Percentiles rank a stretch among this genome's conserved stretches.
These are phyloP conservation scores for Phthorimaea operculella DNA, from an alignment of 1,140 invertebrate species.

Conservation along the genomic window DNA sequence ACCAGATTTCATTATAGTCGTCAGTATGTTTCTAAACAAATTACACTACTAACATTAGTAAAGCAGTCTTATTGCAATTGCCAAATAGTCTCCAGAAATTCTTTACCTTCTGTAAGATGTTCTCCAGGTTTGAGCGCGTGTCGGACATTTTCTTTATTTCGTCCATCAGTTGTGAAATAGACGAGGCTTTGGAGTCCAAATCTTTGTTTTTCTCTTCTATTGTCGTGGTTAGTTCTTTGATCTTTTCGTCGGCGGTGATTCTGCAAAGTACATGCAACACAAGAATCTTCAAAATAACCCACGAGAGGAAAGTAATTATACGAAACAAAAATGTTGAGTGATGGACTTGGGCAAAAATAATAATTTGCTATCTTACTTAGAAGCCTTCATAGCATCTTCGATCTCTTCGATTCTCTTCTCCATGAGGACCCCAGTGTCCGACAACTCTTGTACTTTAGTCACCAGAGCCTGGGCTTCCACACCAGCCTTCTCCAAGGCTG, in stretches of 20 bases:
- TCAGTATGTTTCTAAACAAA: no score
- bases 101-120: conserved; percentile 18
- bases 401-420: conserved; percentile 17
- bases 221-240: conserved; percentile 14
- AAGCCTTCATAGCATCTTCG: conserved; percentile 17
- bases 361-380: no score
- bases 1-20: no score
- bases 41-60: no score
- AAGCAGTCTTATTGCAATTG: no score
- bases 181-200: conserved; percentile 24
- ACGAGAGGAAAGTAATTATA: no score
- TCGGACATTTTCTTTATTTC: conserved; percentile 31
- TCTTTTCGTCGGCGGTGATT: conserved; percentile 11
- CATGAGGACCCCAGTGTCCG: not conserved
- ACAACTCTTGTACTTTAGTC: conserved; percentile 15
- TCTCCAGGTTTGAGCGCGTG: conserved; percentile 26
- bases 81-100: no score
- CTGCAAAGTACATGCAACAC: conserved; percentile 2
- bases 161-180: conserved; percentile 35
- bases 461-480: conserved; percentile 10
- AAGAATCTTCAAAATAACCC: no score
- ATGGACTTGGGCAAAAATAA: no score
- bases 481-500: conserved; percentile 8
- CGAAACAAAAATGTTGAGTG: no score
- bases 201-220: conserved; percentile 28